phyloP scores from a whole-genome alignment of 2,888 invertebrate species.

The Cephalotes varians region DNA sequence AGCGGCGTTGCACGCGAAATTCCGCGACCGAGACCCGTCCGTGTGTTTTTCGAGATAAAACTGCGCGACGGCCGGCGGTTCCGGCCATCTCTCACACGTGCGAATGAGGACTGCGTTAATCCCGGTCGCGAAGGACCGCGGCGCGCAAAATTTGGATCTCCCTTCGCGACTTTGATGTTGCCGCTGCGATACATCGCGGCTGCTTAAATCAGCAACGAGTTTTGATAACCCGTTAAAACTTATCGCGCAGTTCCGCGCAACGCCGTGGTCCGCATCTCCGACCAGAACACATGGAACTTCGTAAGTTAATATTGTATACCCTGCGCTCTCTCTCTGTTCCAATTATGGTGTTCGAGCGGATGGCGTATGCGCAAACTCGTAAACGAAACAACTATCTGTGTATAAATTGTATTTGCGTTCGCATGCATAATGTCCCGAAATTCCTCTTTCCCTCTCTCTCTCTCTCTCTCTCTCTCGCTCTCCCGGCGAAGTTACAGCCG shows the following conservation, averaged over 20 bases:
- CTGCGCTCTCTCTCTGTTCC: not conserved
- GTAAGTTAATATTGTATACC: slow-evolving; percentile 17
- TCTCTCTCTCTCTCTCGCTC: not conserved
- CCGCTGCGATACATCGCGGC: not conserved
- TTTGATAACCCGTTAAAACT: slow-evolving; percentile 14
- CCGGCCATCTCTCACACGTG: not conserved
- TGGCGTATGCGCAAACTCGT: not conserved
- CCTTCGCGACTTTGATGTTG: not conserved
- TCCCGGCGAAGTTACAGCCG: slow-evolving; percentile 1
- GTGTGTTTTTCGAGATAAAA: slow-evolving; percentile 20
- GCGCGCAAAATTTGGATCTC: not conserved
- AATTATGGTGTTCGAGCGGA: slow-evolving; percentile 33
- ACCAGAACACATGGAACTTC: slow-evolving; percentile 5
- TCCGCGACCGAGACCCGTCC: not conserved
- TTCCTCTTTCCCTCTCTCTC: not conserved
- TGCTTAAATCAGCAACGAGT: not conserved
- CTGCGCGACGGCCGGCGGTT: not conserved
- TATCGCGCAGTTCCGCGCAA: not conserved
- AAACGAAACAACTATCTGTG: slow-evolving; percentile 36
- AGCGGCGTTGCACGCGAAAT: not conserved
- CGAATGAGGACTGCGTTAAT: not conserved
- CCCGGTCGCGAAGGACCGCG: not conserved
- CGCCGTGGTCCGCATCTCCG: not conserved
- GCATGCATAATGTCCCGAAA: slow-evolving; percentile 27
- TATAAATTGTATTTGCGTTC: slow-evolving; percentile 38